These are phyloP conservation scores for Coracias cyanogaster DNA, from an alignment of 2,797 vertebrate genomes.

Conservation along the genomic window DNA sequence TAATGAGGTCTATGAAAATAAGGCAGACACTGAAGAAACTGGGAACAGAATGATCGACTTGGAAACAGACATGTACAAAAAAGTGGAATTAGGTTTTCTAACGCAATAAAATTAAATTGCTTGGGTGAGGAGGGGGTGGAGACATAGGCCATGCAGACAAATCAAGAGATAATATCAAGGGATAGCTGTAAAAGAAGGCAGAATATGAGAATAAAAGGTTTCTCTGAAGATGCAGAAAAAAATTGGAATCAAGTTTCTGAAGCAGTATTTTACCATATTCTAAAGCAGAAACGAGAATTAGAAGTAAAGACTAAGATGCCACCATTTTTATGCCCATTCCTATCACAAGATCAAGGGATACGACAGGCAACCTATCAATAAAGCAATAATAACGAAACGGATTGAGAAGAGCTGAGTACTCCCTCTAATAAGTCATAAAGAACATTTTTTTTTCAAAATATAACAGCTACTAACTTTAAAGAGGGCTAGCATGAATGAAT, in stretches of 20 bases:
- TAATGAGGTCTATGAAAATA: background rate
- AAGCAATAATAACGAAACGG: background rate
- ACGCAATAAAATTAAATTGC: background rate
- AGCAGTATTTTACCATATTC: background rate
- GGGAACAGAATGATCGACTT: background rate
- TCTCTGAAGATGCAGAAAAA: background rate
- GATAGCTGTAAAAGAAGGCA: background rate
- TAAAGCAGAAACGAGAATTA: background rate
- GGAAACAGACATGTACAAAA: background rate
- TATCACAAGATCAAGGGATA: background rate
- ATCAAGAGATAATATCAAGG: background rate
- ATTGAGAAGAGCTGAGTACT: background rate
- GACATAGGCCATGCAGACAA: background rate
- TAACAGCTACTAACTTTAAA: background rate
- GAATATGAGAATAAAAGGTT: background rate
- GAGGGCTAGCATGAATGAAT: background rate
- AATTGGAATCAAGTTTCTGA: background rate
- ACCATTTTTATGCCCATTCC: background rate
- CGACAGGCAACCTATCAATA: background rate
- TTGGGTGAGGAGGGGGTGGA: background rate
- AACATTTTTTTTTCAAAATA: background rate
- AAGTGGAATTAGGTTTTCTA: background rate
- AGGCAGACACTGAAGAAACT: background rate
- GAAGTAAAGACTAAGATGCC: background rate
- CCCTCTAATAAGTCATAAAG: background rate